phyloP scores from a whole-genome alignment of 2,113 vertebrate species.

The Grantiella picta region DNA sequence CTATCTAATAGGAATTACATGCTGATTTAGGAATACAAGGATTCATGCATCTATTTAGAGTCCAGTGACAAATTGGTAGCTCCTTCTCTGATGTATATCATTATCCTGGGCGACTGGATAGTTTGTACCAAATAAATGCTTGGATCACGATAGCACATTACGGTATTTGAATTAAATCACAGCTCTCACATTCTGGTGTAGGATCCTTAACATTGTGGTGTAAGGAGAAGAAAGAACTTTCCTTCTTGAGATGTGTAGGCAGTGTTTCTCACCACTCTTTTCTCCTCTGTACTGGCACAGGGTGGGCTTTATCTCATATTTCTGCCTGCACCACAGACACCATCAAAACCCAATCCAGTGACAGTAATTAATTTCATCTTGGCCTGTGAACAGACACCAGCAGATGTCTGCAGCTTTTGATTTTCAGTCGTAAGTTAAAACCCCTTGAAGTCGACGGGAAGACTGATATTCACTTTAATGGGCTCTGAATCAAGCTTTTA shows the following conservation, averaged over 20 bases:
- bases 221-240: not conserved
- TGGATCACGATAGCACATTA: not conserved
- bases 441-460: not conserved
- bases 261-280: not conserved
- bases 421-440: not conserved
- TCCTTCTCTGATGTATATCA: not conserved
- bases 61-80: not conserved
- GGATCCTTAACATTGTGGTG: not conserved
- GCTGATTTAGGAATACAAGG: not conserved
- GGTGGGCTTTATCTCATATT: not conserved
- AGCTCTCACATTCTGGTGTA: not conserved
- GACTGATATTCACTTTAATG: not conserved
- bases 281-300: not conserved
- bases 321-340: not conserved
- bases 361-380: not conserved
- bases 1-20: not conserved
- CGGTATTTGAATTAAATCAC: not conserved
- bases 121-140: not conserved
- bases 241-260: not conserved
- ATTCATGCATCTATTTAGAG: not conserved
- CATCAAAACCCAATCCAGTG: not conserved
- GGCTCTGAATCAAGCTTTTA: not conserved
- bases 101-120: not conserved
- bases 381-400: not conserved
- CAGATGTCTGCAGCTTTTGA: constrained; percentile 5